Evolutionary conservation across 2,888 invertebrate genomes (phyloP).

Genomic region (Megaustenia siamemsis): DNA sequence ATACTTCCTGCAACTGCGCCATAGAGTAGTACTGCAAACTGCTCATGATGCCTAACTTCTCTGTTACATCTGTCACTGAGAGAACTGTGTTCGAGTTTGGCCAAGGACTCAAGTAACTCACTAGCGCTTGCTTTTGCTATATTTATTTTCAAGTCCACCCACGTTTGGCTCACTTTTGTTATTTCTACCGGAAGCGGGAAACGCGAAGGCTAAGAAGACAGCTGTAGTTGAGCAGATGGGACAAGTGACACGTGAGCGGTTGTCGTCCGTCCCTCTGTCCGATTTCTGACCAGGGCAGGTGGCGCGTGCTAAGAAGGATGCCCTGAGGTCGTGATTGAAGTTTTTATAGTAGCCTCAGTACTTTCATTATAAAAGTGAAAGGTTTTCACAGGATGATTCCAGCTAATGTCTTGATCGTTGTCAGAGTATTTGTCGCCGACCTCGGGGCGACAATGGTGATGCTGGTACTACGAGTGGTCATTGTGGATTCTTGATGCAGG

Average conservation of each 20-base stretch:
- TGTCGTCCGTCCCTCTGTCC: conserved; percentile 1
- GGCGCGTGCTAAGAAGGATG: conserved; percentile 28
- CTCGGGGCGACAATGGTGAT: background rate
- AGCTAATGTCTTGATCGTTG: background rate
- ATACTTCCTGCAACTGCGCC: background rate
- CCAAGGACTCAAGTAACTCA: too few species aligned
- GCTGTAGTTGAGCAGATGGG: background rate
- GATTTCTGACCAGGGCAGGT: conserved; percentile 30
- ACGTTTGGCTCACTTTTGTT: too few species aligned
- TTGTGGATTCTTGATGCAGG: conserved; percentile 13
- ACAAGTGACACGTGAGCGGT: background rate
- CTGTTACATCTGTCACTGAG: background rate
- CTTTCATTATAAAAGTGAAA: background rate
- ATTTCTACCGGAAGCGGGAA: background rate
- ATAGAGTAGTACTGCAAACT: background rate
- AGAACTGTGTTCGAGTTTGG: too few species aligned
- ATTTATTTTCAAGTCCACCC: too few species aligned
- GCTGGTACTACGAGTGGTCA: conserved; percentile 22
- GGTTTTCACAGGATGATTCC: background rate
- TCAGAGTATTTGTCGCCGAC: conserved; percentile 11
- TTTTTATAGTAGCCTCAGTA: background rate
- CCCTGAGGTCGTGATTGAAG: background rate
- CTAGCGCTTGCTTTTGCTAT: too few species aligned
- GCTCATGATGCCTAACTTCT: background rate
- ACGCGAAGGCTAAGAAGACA: background rate